Evolutionary conservation across 2,113 vertebrate species (phyloP), one percentile per base, ranked within the genome.

Genomic region (Calidris pygmaea): DNA sequence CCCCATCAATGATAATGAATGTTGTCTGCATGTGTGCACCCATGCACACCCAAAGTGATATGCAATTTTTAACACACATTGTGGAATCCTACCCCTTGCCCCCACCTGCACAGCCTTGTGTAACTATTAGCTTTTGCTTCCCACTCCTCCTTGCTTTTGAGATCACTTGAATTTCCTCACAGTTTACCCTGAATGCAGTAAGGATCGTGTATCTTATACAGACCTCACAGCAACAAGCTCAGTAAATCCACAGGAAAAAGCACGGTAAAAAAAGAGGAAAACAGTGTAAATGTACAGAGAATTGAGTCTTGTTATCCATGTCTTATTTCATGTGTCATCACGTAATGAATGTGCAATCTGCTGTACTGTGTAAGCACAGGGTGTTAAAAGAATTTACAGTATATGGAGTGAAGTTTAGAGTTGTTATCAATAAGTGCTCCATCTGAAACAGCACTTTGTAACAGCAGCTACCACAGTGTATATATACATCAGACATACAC

Each of bases 1-100:
- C 15, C 56, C 81, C 76, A 93, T 95, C 97, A 96, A 95, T 93
- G 95, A 81, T 90, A 94, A 96, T 87, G 90, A 95, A 91, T 95
- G 75, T 83, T n/a, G 9, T 70, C 70, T 77, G 29, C 19, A 0
- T 85, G 62, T 77, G 74, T 71, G 47, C 63, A 91, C 30, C n/a
- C 63, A 53, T 88, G 76, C 45, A 72, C 5, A 2, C 82, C 59
- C 39, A 67, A 83, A 95, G 63, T 55, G 41, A 73, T 85, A 52
- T 30, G 47, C 71, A 60, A 22, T 80, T 95, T 92, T 93, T 93
- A 96, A 85, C 70, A 45, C 48, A 73, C 15, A 81, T 53, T 88
- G 76, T 58, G 35, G 37, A 85, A 19, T 26, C 70, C 56, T 73
- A 50, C n/a, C 2, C 5, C 30, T 75, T 82, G 27, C 24, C 8